Percentiles rank a stretch among this genome's conserved stretches.
These are phyloP conservation scores for Xylota sylvarum DNA, from an alignment of 2,888 invertebrate species.

Conservation along the genomic window DNA sequence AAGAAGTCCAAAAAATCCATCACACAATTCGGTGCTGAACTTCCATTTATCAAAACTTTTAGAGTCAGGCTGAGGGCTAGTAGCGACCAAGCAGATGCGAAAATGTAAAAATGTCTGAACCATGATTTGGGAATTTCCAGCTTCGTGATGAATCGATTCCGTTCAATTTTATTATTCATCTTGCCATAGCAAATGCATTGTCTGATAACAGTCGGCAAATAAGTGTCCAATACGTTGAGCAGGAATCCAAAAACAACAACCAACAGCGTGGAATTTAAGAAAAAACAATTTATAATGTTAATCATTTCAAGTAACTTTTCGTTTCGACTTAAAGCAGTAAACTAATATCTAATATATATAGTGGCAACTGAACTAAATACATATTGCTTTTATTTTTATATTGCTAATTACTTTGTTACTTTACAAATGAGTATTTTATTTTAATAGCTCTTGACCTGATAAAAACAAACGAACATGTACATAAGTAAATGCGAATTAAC, in stretches of 20 bases:
- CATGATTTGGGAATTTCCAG: slow-evolving; percentile 91
- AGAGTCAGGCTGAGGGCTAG: slow-evolving; percentile 79
- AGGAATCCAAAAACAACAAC: slow-evolving; percentile 87
- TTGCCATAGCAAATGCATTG: slow-evolving; percentile 91
- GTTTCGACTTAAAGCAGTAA: background rate
- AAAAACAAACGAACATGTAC: background rate
- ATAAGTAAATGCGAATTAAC: too few species aligned
- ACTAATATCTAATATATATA: background rate
- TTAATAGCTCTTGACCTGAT: too few species aligned
- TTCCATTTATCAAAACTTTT: slow-evolving; percentile 84
- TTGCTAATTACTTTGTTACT: background rate
- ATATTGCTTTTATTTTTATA: background rate
- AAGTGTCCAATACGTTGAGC: slow-evolving; percentile 86
- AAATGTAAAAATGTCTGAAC: slow-evolving; percentile 92
- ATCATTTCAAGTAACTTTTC: slow-evolving; percentile 67
- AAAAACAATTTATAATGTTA: slow-evolving; percentile 81
- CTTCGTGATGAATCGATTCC: slow-evolving; percentile 82
- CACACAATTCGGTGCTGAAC: slow-evolving; percentile 85
- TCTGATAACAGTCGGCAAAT: slow-evolving; percentile 88
- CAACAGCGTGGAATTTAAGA: slow-evolving; percentile 81
- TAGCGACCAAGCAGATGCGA: slow-evolving; percentile 87
- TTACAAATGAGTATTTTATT: background rate
- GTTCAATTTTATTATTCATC: slow-evolving; percentile 87
- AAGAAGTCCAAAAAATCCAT: slow-evolving; percentile 82
- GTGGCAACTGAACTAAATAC: background rate